These are phyloP conservation scores for Spatulosminthurus flaviceps DNA, from an alignment of 2,888 invertebrate genomes.

Conservation along the genomic window DNA sequence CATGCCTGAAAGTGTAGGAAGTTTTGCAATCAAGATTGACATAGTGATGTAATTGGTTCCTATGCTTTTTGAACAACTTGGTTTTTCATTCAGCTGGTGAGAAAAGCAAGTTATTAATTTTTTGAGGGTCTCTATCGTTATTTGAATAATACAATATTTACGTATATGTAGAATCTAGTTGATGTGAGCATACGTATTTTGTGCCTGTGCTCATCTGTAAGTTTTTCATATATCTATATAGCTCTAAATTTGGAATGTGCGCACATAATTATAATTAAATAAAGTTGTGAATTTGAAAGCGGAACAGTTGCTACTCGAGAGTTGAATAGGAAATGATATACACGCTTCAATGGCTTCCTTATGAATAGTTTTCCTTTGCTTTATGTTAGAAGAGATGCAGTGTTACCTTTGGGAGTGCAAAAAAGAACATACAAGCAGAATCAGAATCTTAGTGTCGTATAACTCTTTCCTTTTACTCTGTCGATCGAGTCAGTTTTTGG, in stretches of 20 bases:
- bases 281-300: slow-evolving; percentile 4
- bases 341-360: neutral
- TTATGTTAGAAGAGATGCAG: neutral
- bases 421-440: too few relatives aligned
- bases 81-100: neutral
- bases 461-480: too few relatives aligned
- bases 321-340: neutral
- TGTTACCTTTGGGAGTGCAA: neutral
- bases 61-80: neutral
- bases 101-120: neutral
- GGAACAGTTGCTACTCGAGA: neutral
- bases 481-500: too few relatives aligned
- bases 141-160: neutral
- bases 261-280: slow-evolving; percentile 2
- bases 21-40: neutral
- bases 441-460: too few relatives aligned
- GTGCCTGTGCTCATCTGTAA: too few relatives aligned
- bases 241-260: neutral
- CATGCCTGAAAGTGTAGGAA: neutral
- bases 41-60: neutral
- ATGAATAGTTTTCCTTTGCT: neutral
- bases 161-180: too few relatives aligned
- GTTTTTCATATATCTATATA: too few relatives aligned
- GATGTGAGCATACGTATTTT: too few relatives aligned
- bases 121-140: neutral